Evolutionary conservation across 2,113 vertebrate species (phyloP).

Genomic region (human): GRCh38 chr3:120437001-120437500

Average conservation of each 20-base stretch:
- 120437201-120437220: not conserved
- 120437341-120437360: not conserved
- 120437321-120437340: not conserved
- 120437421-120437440: not conserved
- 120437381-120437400: not conserved
- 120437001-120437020: not conserved
- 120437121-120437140: not conserved
- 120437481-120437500: slow-evolving; percentile 3
- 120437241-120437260: not conserved
- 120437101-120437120: not conserved
- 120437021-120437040: not conserved
- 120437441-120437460: not conserved
- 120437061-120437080: not conserved
- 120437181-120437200: not conserved
- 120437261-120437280: not conserved
- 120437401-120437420: not conserved
- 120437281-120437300: not conserved
- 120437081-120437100: not conserved
- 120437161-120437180: slow-evolving; percentile 7
- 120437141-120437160: not conserved
- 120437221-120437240: not conserved
- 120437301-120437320: not conserved
- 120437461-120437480: not conserved
- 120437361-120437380: not conserved
- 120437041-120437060: not conserved